A percentile compares a stretch with the other conserved stretches of the same genome.
phyloP scores from a whole-genome alignment of 2,113 vertebrate species.

The Gnathonemus longibarbis region DNA sequence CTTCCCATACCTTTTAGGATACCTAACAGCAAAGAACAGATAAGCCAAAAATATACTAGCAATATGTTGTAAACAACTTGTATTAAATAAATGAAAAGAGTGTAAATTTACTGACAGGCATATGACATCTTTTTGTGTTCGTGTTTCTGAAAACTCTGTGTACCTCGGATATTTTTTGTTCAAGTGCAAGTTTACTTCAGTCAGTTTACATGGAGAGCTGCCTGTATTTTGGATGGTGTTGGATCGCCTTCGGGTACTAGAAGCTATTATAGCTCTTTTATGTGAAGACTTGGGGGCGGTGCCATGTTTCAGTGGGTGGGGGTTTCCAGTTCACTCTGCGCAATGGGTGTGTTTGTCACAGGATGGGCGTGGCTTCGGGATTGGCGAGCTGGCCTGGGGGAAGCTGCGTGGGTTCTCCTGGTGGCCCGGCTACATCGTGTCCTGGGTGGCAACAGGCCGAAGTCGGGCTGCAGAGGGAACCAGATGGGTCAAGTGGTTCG shows the following conservation, averaged over 20 bases:
- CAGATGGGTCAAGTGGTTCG: constrained; percentile 98
- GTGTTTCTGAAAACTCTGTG: neutral
- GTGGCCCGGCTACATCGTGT: constrained; percentile 97
- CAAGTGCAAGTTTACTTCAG: neutral
- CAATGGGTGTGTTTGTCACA: constrained; percentile 36
- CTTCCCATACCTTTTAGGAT: neutral
- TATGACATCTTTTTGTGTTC: neutral
- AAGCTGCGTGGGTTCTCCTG: constrained; percentile 94
- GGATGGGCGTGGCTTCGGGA: constrained; percentile 86
- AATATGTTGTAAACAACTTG: neutral
- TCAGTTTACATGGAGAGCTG: neutral
- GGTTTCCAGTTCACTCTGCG: neutral
- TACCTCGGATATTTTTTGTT: neutral
- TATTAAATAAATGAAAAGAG: neutral
- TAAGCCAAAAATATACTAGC: neutral
- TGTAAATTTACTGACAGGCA: neutral
- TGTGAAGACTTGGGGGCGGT: neutral
- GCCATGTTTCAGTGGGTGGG: neutral
- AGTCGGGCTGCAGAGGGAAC: constrained; percentile 91
- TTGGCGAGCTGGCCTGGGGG: constrained; percentile 87
- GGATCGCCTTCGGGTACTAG: neutral
- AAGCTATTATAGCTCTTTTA: neutral
- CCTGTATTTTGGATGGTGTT: neutral
- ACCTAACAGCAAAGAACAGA: neutral
- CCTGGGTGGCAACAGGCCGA: constrained; percentile 92